Conservation (phyloP, 2,888 invertebrate genomes). For the Drosophila lutescens region DNA sequence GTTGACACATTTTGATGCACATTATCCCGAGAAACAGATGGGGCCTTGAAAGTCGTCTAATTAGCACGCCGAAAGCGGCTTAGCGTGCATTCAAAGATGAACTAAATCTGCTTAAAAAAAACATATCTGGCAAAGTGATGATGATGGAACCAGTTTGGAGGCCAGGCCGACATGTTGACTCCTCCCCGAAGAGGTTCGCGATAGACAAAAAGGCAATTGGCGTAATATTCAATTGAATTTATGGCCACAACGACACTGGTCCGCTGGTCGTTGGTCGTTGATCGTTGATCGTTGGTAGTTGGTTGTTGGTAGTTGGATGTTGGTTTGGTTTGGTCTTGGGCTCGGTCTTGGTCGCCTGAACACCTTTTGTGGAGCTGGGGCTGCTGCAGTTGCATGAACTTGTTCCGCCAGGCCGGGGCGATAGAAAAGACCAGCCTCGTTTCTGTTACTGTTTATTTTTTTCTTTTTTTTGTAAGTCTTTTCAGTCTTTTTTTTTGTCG, state of each 20-base stretch:
- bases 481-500: conserved; percentile 27
- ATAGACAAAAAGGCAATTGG: conserved; percentile 80
- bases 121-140: conserved; percentile 37
- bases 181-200: conserved; percentile 70
- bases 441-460: conserved; percentile 19
- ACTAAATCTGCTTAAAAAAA: conserved; percentile 71
- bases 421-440: conserved; percentile 51
- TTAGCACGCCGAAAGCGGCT: conserved; percentile 75
- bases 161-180: conserved; percentile 41
- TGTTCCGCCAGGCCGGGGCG: conserved; percentile 67
- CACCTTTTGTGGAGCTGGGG: conserved; percentile 67
- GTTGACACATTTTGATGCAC: conserved; percentile 79
- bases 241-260: conserved; percentile 77
- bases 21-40: conserved; percentile 54
- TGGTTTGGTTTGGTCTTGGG: conserved; percentile 29
- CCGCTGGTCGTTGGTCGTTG: conserved; percentile 17
- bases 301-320: too few relatives aligned
- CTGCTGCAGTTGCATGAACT: conserved; percentile 74
- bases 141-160: conserved; percentile 49
- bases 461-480: conserved; percentile 3
- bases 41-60: conserved; percentile 71
- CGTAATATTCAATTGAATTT: conserved; percentile 83
- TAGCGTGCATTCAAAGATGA: conserved; percentile 61
- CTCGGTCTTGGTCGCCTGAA: conserved; percentile 52
- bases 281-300: background rate